Evolutionary conservation across 2,113 vertebrate genomes (phyloP).

Genomic region (Chamaea fasciata): DNA sequence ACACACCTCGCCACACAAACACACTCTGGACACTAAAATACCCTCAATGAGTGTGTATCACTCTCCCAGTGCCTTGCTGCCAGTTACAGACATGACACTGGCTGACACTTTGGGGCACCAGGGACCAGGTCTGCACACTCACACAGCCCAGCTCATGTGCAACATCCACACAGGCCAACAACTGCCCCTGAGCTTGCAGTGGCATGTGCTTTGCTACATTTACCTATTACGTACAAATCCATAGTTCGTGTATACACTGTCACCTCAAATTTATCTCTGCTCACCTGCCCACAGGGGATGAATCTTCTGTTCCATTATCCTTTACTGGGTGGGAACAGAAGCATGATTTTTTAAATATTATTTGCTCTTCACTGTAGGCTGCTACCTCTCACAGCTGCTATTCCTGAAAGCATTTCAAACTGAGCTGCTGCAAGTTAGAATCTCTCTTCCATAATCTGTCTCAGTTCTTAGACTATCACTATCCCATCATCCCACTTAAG

Average conservation of each 20-base stretch:
- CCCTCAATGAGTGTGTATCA: accelerated
- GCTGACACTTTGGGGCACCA: neutral
- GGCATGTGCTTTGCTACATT: neutral
- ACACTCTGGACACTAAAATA: neutral
- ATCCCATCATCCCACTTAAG: neutral
- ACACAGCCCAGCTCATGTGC: neutral
- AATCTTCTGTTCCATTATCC: neutral
- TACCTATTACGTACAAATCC: neutral
- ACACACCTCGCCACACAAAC: accelerated
- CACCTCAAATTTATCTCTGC: neutral
- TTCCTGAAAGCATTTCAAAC: neutral
- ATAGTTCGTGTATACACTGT: neutral
- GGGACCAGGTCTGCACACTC: neutral
- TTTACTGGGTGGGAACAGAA: neutral
- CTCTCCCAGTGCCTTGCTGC: neutral
- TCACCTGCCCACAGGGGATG: accelerated
- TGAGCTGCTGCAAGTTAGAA: neutral
- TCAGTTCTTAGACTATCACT: neutral
- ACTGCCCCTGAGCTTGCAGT: neutral
- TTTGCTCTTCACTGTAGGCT: neutral
- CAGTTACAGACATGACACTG: neutral
- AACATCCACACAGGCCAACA: accelerated
- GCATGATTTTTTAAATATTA: neutral
- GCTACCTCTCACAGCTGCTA: neutral
- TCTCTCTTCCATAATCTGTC: neutral